Percentiles rank a stretch among this genome's conserved stretches.
Evolutionary conservation across 2,888 invertebrate genomes (phyloP).

Genomic region (Volucella zonaria): DNA sequence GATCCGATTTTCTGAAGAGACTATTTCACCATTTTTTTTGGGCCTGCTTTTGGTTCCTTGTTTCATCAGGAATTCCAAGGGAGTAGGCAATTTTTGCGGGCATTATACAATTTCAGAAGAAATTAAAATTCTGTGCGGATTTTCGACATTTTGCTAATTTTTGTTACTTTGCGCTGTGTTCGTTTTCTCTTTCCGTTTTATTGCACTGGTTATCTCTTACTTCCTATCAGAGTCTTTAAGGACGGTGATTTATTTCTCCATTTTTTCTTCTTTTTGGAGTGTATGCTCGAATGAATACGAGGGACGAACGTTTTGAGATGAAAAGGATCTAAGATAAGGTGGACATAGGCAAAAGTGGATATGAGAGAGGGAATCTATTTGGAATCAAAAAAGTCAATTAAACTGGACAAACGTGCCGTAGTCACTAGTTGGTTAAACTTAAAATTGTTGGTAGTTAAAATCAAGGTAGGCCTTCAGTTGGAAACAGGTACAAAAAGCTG

Average conservation of each 20-base stretch:
- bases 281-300: conserved; percentile 36
- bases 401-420: conserved; percentile 38
- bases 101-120: conserved; percentile 20
- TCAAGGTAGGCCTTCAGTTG: no score
- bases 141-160: conserved; percentile 45
- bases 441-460: no score
- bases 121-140: conserved; percentile 53
- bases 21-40: not conserved
- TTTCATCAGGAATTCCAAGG: conserved; percentile 27
- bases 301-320: conserved; percentile 20
- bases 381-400: conserved; percentile 48
- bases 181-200: not conserved
- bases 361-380: not conserved
- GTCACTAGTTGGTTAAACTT: not conserved
- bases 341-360: not conserved
- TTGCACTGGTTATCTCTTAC: not conserved
- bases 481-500: no score
- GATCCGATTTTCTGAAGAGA: not conserved
- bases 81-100: conserved; percentile 8
- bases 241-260: conserved; percentile 34
- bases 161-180: not conserved
- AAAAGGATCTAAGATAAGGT: not conserved
- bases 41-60: not conserved
- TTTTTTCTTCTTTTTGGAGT: conserved; percentile 13
- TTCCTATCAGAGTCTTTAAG: conserved; percentile 6